Evolutionary conservation across 1,140 invertebrate genomes (phyloP).

Genomic region (Cryptotermes secundus): DNA sequence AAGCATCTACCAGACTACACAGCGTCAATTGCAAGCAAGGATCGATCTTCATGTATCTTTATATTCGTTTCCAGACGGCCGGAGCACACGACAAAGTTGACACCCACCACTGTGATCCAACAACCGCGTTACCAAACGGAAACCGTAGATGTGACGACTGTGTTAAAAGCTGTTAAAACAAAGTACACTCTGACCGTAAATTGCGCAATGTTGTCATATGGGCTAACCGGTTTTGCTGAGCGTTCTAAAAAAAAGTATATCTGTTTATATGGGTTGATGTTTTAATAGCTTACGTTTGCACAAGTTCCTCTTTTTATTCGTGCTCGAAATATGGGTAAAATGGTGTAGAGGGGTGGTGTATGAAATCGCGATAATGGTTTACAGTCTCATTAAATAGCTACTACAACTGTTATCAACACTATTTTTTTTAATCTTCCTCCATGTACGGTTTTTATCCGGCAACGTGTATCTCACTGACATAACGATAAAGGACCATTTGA

Average conservation of each 20-base stretch:
- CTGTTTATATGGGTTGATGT: neutral
- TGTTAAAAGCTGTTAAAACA: neutral
- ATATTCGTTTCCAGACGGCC: no score
- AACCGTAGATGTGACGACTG: neutral
- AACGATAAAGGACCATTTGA: neutral
- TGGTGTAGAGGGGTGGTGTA: neutral
- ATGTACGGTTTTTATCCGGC: neutral
- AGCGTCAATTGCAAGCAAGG: no score
- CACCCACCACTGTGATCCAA: no score
- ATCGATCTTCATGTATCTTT: no score
- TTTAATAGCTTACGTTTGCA: constrained; percentile 8
- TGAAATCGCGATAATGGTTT: neutral
- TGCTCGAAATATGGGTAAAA: neutral
- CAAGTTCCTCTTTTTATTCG: neutral
- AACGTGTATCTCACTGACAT: neutral
- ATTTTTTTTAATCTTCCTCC: neutral
- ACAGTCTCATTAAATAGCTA: neutral
- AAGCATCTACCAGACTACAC: no score
- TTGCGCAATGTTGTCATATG: neutral
- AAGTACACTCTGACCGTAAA: neutral
- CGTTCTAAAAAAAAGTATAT: neutral
- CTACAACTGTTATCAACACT: neutral
- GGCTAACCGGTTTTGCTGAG: neutral
- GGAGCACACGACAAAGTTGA: no score
- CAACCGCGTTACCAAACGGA: neutral